Base-by-base conservation (phyloP, 2,888 invertebrate species). In the Lysandra bellargus region DNA sequence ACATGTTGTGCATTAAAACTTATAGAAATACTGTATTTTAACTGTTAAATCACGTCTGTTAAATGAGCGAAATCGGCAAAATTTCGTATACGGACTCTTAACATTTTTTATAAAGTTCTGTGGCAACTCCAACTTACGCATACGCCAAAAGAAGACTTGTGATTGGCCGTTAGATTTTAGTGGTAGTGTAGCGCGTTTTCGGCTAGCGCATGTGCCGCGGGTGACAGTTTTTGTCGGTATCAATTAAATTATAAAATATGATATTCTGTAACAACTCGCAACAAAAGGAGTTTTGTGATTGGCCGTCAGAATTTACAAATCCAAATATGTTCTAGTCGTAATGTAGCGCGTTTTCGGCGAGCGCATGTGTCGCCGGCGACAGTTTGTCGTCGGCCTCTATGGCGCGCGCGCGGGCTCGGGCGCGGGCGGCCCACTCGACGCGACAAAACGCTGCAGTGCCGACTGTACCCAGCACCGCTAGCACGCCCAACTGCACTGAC, bases 391-490 rank as follows among this genome's bases (percentile, higher is more conserved):
- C 90, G 33, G 88, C 83, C 5, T 89, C 88, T 0, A 89, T 78
- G 0, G 91, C 88, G 1, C 86, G 87, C 4, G 88, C 90, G 3
- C 91, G 87, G 0, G 92, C 89, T 2, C 91, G 86, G 0, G 90
- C 90, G 14, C 91, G 84, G 1, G 86, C 90, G 2, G 84, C 86
- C 96, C 96, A 96, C 88, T 98, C 98, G 5, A 98, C 97, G 79
- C 96, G 88, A 84, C 97, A 97, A 91, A 98, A 98, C 3, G 97
- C 91, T 0, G 95, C 92, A 0, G 98, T 97, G 78, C 98, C 98
- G 9, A 97, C 84, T 0, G 97, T 95, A 0, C 96, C 96, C n/a
- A 96, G 95, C 0, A 96, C 91, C 2, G 96, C 95, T 14, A 98
- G 92, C 69, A 98, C 96, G 0, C 93, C 95, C 79, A 98, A 90